phyloP scores from a whole-genome alignment of 2,888 invertebrate species.

The Ormyrus labotus region DNA sequence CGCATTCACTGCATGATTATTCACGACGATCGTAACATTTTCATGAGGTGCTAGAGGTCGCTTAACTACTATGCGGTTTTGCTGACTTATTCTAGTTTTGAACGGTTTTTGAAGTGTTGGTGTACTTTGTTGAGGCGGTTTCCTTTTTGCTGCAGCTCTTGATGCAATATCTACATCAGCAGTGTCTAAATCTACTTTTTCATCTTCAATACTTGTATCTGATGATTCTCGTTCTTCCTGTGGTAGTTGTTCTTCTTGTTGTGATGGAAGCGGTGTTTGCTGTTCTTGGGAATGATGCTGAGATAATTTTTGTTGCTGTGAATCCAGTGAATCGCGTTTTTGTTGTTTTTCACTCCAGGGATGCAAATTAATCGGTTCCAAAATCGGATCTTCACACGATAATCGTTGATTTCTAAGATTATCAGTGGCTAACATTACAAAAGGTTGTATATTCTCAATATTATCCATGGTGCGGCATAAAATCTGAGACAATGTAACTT shows the following conservation, averaged over 20 bases:
- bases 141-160: neutral
- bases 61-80: conserved; percentile 66
- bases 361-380: conserved; percentile 79
- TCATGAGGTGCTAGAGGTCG: conserved; percentile 66
- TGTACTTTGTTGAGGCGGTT: conserved; percentile 8
- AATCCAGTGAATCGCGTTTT: neutral
- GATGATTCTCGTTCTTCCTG: no score
- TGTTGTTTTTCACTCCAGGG: conserved; percentile 79
- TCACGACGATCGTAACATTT: conserved; percentile 69
- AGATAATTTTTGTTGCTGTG: neutral
- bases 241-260: no score
- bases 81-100: conserved; percentile 67
- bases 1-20: conserved; percentile 70
- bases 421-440: conserved; percentile 82
- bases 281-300: no score
- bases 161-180: neutral
- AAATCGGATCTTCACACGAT: conserved; percentile 77
- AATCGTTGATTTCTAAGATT: conserved; percentile 79
- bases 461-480: conserved; percentile 82
- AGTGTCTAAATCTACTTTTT: neutral
- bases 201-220: neutral
- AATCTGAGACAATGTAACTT: conserved; percentile 84
- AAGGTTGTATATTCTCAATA: conserved; percentile 83
- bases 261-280: no score
- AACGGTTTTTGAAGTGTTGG: conserved; percentile 58